Base-by-base conservation (phyloP, 64 coral and sea anemone genomes). In the Pocillopora damicornis region DNA sequence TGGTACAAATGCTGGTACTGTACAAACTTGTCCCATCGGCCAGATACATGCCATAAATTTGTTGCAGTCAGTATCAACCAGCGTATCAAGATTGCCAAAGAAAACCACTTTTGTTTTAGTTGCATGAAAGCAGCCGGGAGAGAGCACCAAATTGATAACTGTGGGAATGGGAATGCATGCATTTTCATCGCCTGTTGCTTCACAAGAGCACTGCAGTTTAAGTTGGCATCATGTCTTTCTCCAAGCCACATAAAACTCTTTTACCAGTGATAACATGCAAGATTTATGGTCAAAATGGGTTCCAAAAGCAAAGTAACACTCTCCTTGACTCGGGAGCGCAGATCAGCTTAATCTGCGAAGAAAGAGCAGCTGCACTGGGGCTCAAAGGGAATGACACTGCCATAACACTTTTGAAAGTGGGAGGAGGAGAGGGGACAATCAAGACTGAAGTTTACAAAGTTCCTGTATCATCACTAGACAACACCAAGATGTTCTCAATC, bases 1-100 rank as follows among this genome's bases (percentile, higher is more conserved):
- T 42, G 78, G 45, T 58, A 88, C 79, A 93, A 93, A 84, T 94
- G 87, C 88, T 94, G 87, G 92, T 59, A 79, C 75, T 94, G 92
- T 26, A 89, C 86, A 20, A 38, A 37, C 12, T 86, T 88, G 18
- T 37, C 79, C 2, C 92, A 87, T 37, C 89, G 81, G 81, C 88
- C 87, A 15, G 92, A 89, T 35, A 61, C 73, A 36, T 86, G 88
- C 58, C 37, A 10, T 9, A 79, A 79, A 30, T 64, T 93, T 23
- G 16, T 60, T 16, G 61, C 34, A 30, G 38, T 89, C 59, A 77
- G 14, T 16, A 23, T 78, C 22, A 87, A 93, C 10, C 59, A 91
- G 20, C 17, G 81, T 67, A 73, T 87, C 20, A 34, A 17, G 15
- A 14, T 18, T 22, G 83, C 73, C 15, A 87, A 92, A 73, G 84